A percentile compares a stretch with the other conserved stretches of the same genome.
Conservation (phyloP, 2,797 vertebrate genomes). For the Aldrovandia affinis region DNA sequence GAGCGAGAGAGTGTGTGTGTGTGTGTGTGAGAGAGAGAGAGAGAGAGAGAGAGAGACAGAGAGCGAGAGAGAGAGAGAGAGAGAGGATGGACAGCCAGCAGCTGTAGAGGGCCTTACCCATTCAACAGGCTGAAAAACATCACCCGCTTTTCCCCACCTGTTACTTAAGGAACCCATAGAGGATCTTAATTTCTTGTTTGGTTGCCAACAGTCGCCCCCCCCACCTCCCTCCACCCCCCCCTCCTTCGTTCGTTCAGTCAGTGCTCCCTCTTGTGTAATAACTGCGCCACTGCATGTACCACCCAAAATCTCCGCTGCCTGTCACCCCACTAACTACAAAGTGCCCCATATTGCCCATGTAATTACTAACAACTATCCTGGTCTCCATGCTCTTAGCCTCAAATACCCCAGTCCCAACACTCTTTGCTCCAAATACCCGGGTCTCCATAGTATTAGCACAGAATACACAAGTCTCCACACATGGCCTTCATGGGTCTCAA, state of each 20-base stretch:
- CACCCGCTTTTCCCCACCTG: neutral
- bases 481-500: neutral
- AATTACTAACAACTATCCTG: no score
- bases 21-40: neutral
- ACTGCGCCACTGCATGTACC: neutral
- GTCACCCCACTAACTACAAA: neutral
- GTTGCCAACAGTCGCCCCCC: neutral
- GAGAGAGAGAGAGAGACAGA: neutral
- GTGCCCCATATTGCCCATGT: no score
- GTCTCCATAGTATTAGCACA: no score
- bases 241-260: neutral
- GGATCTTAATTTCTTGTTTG: neutral
- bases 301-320: neutral
- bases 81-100: neutral
- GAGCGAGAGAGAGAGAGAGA: no score
- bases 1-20: no score
- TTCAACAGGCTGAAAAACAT: neutral
- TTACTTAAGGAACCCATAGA: neutral
- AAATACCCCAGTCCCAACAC: neutral
- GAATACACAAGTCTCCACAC: no score
- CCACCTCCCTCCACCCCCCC: no score
- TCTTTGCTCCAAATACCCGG: no score
- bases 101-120: neutral
- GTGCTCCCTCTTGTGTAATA: neutral
- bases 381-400: neutral